Conservation (phyloP, 2,888 invertebrate species). For the Chromoteleia sp. region DNA sequence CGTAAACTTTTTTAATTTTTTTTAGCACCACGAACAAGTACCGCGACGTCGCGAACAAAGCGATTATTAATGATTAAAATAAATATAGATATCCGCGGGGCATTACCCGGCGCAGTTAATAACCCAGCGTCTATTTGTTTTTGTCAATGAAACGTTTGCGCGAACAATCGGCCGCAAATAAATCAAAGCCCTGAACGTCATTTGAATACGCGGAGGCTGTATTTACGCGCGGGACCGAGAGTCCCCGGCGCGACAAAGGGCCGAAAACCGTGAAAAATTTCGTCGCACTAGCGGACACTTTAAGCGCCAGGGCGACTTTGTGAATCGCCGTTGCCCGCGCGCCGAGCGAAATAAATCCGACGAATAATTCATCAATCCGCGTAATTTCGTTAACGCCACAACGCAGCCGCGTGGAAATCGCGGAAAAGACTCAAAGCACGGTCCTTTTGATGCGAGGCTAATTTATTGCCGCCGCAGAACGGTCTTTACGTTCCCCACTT, state of each 20-base stretch:
- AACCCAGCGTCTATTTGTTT: conserved; percentile 3
- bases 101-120: conserved; percentile 25
- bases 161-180: conserved; percentile 27
- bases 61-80: conserved; percentile 56
- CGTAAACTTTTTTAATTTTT: no score
- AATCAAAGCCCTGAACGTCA: conserved; percentile 29
- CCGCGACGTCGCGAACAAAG: conserved; percentile 8
- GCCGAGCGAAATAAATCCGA: no score
- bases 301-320: no score
- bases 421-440: conserved; percentile 23
- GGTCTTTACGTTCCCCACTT: conserved; percentile 42
- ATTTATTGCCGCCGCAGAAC: conserved; percentile 34
- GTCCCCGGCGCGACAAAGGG: conserved; percentile 5
- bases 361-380: conserved; percentile 35
- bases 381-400: conserved; percentile 20
- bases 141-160: conserved; percentile 32
- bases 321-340: no score
- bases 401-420: background rate
- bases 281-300: no score
- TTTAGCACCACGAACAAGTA: background rate
- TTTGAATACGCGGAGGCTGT: conserved; percentile 27
- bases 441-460: no score
- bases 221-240: conserved; percentile 24
- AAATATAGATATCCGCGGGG: conserved; percentile 25
- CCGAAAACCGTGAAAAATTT: conserved; percentile 33